Conservation (phyloP, 2,888 invertebrate genomes). For the Lasioglossum marginatum region DNA sequence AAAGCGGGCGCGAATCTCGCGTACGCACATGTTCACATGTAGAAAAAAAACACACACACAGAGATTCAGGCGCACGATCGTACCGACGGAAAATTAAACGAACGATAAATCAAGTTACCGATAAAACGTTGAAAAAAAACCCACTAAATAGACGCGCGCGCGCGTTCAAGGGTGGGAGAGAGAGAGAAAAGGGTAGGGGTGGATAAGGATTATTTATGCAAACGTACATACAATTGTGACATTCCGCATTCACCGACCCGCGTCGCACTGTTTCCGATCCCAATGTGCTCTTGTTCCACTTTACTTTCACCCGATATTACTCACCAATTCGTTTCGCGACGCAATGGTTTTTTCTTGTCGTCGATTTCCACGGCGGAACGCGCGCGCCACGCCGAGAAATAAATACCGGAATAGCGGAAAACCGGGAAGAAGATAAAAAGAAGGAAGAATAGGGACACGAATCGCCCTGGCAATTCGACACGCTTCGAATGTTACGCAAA, state of each 20-base stretch:
- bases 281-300: not conserved
- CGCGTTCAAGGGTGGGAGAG: not conserved
- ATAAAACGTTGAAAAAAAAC: constrained; percentile 27
- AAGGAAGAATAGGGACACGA: not conserved
- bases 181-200: not conserved
- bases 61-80: not conserved
- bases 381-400: not conserved
- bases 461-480: constrained; percentile 4
- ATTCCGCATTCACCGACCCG: not conserved
- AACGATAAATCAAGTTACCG: constrained; percentile 42
- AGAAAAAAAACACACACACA: not conserved
- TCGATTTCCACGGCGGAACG: constrained; percentile 1
- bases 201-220: constrained; percentile 38
- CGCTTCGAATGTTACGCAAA: constrained; percentile 30
- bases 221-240: constrained; percentile 26
- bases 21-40: constrained; percentile 11
- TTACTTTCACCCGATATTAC: constrained; percentile 34
- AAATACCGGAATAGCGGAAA: not conserved
- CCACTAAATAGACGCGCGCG: constrained; percentile 13
- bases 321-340: constrained; percentile 10
- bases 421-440: not conserved
- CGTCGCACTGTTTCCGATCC: constrained; percentile 12
- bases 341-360: not conserved
- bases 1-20: constrained; percentile 5
- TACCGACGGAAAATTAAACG: constrained; percentile 41